Evolutionary conservation across 2,113 vertebrate genomes (phyloP).

Genomic region (Aix galericulata): DNA sequence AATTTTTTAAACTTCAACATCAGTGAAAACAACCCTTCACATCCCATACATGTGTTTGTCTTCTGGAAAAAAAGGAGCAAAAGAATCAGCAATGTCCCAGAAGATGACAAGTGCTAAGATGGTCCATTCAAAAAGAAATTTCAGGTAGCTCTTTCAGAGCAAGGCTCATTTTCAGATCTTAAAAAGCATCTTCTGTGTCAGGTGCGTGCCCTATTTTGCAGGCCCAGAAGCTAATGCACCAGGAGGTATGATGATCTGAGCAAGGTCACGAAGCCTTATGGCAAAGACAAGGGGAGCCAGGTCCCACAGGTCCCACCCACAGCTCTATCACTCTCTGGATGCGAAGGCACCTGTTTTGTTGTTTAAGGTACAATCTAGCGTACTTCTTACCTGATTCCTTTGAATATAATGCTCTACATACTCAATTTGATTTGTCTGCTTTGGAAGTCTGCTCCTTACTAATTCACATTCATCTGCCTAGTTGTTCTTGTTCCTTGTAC

Average conservation of each 20-base stretch:
- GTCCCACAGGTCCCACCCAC: rapidly evolving
- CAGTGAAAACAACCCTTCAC: background rate
- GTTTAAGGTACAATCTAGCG: background rate
- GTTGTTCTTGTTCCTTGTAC: background rate
- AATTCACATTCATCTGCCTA: background rate
- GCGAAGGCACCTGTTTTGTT: background rate
- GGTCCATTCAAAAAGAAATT: background rate
- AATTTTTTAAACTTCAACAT: background rate
- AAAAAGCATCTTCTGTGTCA: background rate
- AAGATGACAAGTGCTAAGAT: background rate
- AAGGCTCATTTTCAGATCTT: background rate
- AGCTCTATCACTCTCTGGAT: background rate
- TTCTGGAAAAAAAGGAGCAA: background rate
- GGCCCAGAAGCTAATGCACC: background rate
- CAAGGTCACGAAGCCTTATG: background rate
- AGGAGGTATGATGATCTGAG: rapidly evolving
- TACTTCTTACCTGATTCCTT: background rate
- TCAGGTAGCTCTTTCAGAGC: background rate
- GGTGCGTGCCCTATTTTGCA: background rate
- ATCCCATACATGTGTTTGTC: background rate
- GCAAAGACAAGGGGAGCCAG: background rate
- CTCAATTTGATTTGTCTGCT: conserved; percentile 1
- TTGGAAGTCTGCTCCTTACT: background rate
- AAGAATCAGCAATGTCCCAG: background rate
- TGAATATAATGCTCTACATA: background rate